Conservation (phyloP, 1,140 invertebrate genomes). For the Bombus cullumanus region DNA sequence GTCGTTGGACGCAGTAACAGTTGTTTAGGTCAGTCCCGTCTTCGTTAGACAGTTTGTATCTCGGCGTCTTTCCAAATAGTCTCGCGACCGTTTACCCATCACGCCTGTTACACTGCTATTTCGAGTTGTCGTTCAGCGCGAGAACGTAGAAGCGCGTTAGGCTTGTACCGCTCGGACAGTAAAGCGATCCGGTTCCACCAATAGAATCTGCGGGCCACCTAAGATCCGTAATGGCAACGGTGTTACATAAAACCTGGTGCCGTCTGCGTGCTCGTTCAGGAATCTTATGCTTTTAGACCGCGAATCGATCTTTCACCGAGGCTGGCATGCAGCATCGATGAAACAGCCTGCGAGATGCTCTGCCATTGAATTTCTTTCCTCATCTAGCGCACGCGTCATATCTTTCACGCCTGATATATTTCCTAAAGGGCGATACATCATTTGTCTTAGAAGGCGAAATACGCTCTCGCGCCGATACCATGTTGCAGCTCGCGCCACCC, state of each 20-base stretch:
- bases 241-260: slow-evolving; percentile 48
- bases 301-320: slow-evolving; percentile 17
- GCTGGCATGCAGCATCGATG: background rate
- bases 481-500: background rate
- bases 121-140: slow-evolving; percentile 52
- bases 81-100: slow-evolving; percentile 46
- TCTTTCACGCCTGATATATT: slow-evolving; percentile 41
- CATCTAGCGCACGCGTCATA: slow-evolving; percentile 18
- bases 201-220: slow-evolving; percentile 48
- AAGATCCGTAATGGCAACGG: slow-evolving; percentile 18
- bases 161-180: slow-evolving; percentile 21
- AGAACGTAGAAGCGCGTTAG: slow-evolving; percentile 22
- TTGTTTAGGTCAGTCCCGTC: slow-evolving; percentile 40
- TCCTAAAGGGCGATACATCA: slow-evolving; percentile 39
- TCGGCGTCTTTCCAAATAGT: slow-evolving; percentile 62
- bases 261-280: background rate
- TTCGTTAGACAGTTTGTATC: slow-evolving; percentile 26
- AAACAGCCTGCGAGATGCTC: background rate
- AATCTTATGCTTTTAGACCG: background rate
- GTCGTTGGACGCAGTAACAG: slow-evolving; percentile 12
- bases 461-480: slow-evolving; percentile 20
- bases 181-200: slow-evolving; percentile 57
- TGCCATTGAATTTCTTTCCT: slow-evolving; percentile 45
- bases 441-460: slow-evolving; percentile 47
- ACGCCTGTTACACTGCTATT: slow-evolving; percentile 47